Evolutionary conservation across 1,140 invertebrate genomes (phyloP).

Genomic region (Aleiodes sp.): DNA sequence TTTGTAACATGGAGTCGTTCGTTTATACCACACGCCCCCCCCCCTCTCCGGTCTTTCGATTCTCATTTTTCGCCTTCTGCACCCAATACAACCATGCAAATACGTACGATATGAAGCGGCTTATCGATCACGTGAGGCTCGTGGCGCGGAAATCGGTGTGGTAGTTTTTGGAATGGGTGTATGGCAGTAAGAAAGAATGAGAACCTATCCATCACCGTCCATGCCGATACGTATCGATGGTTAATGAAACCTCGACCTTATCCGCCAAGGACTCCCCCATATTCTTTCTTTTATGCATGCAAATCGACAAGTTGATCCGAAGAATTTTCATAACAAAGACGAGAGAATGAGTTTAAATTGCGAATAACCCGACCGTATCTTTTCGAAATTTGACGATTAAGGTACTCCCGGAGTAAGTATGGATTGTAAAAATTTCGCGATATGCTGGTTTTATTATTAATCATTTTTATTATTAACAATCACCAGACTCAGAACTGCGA

Average conservation of each 20-base stretch:
- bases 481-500: too few species aligned
- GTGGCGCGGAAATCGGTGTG: conserved; percentile 11
- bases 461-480: too few species aligned
- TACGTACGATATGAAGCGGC: conserved; percentile 18
- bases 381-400: background rate
- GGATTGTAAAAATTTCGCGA: too few species aligned
- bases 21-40: background rate
- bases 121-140: conserved; percentile 22
- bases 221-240: conserved; percentile 34
- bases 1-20: background rate
- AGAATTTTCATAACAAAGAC: background rate
- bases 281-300: conserved; percentile 9
- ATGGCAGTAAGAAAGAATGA: conserved; percentile 4
- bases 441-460: too few species aligned
- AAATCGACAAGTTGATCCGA: background rate
- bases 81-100: conserved; percentile 25
- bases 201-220: conserved; percentile 36
- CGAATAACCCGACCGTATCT: too few species aligned
- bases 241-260: conserved; percentile 36
- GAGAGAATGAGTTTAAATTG: background rate
- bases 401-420: too few species aligned
- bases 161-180: too few species aligned
- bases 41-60: background rate
- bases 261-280: background rate
- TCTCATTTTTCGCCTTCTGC: conserved; percentile 30